Evolutionary conservation across 1,140 invertebrate genomes (phyloP).

Genomic region (Neuroterus valhalla): DNA sequence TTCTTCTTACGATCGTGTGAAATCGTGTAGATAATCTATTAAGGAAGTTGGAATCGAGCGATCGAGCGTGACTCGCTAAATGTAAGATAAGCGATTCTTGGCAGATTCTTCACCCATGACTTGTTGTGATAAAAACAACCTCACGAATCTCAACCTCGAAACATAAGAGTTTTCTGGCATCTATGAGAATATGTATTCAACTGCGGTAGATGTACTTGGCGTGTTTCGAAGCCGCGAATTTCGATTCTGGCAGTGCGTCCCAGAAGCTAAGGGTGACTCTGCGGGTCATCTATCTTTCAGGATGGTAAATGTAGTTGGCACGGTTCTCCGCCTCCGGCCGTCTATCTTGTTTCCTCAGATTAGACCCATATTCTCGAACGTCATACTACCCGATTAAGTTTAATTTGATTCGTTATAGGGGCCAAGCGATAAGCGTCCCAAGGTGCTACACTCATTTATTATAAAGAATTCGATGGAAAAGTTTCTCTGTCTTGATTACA

Average conservation of each 20-base stretch:
- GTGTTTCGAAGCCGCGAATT: slow-evolving; percentile 43
- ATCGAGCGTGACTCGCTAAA: slow-evolving; percentile 43
- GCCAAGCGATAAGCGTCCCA: slow-evolving; percentile 1
- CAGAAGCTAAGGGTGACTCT: slow-evolving; percentile 44
- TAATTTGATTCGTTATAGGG: slow-evolving; percentile 29
- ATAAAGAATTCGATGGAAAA: background rate
- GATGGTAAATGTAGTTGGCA: slow-evolving; percentile 61
- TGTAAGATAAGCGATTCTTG: slow-evolving; percentile 57
- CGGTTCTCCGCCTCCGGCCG: slow-evolving; percentile 38
- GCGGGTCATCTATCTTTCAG: slow-evolving; percentile 45
- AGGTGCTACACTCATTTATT: slow-evolving; percentile 5
- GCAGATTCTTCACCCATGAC: slow-evolving; percentile 36
- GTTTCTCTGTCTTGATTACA: background rate
- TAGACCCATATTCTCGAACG: slow-evolving; percentile 23
- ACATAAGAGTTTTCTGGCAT: slow-evolving; percentile 7
- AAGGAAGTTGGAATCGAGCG: slow-evolving; percentile 3
- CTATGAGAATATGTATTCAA: slow-evolving; percentile 30
- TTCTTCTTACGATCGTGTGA: background rate
- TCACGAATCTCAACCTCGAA: background rate
- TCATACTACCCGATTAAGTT: slow-evolving; percentile 23
- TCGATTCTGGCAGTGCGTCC: slow-evolving; percentile 57
- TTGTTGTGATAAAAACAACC: slow-evolving; percentile 4
- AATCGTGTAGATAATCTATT: slow-evolving; percentile 22
- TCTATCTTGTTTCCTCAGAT: slow-evolving; percentile 27
- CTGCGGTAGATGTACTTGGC: slow-evolving; percentile 38